Base-by-base conservation (phyloP, 2,888 invertebrate species). In the Macrosiphum euphorbiae region DNA sequence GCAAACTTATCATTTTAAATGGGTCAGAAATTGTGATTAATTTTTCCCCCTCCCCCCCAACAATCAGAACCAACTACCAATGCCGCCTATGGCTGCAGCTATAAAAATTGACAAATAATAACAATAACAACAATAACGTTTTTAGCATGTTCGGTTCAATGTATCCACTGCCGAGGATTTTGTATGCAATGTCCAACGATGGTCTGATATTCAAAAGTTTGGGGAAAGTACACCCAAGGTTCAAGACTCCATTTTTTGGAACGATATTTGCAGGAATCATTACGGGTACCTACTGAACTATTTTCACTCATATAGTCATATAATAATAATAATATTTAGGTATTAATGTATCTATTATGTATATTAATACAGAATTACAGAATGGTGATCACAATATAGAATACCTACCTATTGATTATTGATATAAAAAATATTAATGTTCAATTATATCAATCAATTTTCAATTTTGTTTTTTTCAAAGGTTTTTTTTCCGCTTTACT, bases 131-230 rank as follows among this genome's bases (percentile, higher is more conserved):
- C 4, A 44, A 61, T 89, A 50, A 52, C n/a, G 50, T 16, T 92
- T 88, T 78, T 28, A 98, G 98, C 95, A 96, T 98, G 61, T 97
- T 98, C 95, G 98, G 98, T 0, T 97, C 98, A 0, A 97, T 98
- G 96, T 98, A 97, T 95, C 98, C 98, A 0, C 95, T 98, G 94
- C 98, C 98, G 0, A 96, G 98, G 41, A 97, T 98, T 55, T 97
- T 98, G 90, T 98, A 98, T 95, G 97, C 98, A 1, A 98, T 99
- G 98, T 97, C 98, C 0, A 96, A 97, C 1, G 98, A 99, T 95
- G 98, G 98, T 0, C 96, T 98, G 10, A 96, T 98, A 88, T 97
- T 98, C 95, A 96, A 96, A 94, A 97, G 97, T 96, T 96, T 98
- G 95, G 97, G 97, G 20, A 97, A 96, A 95, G 97, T 99, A 26